phyloP scores from a whole-genome alignment of 2,113 vertebrate genomes.

The Bubo scandiacus region DNA sequence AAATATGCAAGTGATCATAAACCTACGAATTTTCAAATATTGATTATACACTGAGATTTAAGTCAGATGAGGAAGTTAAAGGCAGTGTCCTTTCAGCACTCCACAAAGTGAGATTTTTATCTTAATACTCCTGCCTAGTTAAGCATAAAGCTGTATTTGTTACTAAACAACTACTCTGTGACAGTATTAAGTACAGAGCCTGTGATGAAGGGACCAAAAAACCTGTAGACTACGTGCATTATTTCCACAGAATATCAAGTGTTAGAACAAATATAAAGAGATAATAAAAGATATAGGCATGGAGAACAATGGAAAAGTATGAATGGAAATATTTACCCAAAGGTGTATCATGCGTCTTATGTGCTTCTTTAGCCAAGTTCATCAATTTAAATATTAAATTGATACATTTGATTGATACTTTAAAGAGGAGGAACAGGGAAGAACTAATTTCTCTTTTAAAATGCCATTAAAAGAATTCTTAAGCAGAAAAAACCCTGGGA shows the following conservation, averaged over 20 bases:
- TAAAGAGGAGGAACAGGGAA: neutral
- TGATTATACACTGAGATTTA: neutral
- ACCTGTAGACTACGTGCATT: accelerated
- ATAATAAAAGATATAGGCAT: neutral
- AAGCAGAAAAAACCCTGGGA: neutral
- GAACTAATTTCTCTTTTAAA: neutral
- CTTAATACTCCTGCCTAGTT: neutral
- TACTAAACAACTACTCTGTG: neutral
- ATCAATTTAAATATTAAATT: neutral
- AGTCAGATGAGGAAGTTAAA: neutral
- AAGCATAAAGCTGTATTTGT: neutral
- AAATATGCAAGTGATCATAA: neutral
- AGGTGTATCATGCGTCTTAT: neutral
- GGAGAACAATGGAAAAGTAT: neutral
- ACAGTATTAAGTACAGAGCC: neutral
- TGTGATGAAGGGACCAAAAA: neutral
- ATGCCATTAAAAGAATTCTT: neutral
- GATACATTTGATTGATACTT: neutral
- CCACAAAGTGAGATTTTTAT: neutral
- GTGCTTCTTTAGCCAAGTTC: neutral
- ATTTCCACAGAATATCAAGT: neutral
- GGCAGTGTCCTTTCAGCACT: neutral
- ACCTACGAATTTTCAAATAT: neutral
- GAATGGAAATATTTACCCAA: neutral
- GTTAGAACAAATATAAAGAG: neutral